phyloP scores from a whole-genome alignment of 2,113 vertebrate species.

The Pachyramphus minor region DNA sequence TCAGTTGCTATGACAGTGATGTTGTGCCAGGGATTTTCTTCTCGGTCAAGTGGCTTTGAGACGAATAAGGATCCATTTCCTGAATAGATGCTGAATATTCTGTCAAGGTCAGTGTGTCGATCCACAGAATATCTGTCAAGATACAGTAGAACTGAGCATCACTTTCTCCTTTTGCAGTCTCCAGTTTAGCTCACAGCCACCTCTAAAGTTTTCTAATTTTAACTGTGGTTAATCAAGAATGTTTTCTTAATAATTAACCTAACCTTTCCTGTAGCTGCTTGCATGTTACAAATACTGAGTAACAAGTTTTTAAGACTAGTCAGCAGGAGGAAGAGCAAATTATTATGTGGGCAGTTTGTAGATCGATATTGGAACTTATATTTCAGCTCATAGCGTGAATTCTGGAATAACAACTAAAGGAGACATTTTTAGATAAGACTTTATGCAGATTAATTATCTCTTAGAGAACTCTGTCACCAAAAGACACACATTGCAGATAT shows the following conservation, averaged over 20 bases:
- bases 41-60: slow-evolving; percentile 88
- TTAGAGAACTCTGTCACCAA: background rate
- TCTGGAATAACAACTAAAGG: background rate
- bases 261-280: background rate
- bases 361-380: background rate
- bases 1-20: slow-evolving; percentile 92
- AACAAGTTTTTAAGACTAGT: background rate
- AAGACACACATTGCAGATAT: background rate
- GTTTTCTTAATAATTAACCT: background rate
- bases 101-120: slow-evolving; percentile 90
- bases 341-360: background rate
- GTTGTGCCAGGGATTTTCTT: slow-evolving; percentile 93
- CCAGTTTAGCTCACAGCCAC: background rate
- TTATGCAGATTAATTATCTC: background rate
- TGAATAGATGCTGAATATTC: slow-evolving; percentile 89
- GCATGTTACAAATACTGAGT: background rate
- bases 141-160: background rate
- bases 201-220: background rate
- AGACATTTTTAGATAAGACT: background rate
- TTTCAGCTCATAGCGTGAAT: background rate
- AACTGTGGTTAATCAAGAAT: background rate
- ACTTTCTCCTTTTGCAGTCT: background rate
- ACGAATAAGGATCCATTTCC: slow-evolving; percentile 93
- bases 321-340: background rate
- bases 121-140: slow-evolving; percentile 90